Conservation (phyloP, 1,140 invertebrate species). For the Drosophila santomea region DNA sequence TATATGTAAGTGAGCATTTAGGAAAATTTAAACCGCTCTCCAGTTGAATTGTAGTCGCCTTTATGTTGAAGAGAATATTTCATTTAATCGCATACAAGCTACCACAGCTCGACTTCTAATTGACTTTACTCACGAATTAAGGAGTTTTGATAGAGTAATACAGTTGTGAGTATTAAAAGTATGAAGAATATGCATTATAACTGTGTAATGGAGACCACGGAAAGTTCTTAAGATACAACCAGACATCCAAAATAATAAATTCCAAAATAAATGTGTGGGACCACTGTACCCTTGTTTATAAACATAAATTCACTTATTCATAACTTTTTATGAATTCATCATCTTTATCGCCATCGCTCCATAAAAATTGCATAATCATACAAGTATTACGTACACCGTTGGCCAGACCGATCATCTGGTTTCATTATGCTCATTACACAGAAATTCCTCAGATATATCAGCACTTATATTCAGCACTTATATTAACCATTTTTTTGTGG, state of each 20-base stretch:
- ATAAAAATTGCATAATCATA: slow-evolving; percentile 76
- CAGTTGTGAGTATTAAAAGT: background rate
- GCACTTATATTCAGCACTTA: background rate
- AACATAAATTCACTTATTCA: slow-evolving; percentile 46
- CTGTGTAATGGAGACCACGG: no score
- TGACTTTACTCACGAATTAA: slow-evolving; percentile 70
- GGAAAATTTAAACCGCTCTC: slow-evolving; percentile 15
- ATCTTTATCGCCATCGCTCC: slow-evolving; percentile 67
- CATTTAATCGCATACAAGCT: slow-evolving; percentile 37
- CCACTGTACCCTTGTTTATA: slow-evolving; percentile 5
- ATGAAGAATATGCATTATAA: no score
- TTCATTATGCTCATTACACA: slow-evolving; percentile 54
- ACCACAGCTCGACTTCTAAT: slow-evolving; percentile 29
- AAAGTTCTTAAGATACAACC: no score
- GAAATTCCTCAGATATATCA: slow-evolving; percentile 37
- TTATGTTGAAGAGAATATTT: slow-evolving; percentile 18
- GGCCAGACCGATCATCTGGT: slow-evolving; percentile 20
- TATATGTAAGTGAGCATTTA: slow-evolving; percentile 14
- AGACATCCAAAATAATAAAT: background rate
- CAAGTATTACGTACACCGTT: slow-evolving; percentile 46
- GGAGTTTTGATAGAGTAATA: slow-evolving; percentile 13
- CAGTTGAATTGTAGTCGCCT: slow-evolving; percentile 19
- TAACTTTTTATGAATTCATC: slow-evolving; percentile 69
- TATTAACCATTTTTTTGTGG: slow-evolving; percentile 18
- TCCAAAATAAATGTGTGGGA: background rate